A percentile compares a stretch with the other conserved stretches of the same genome.
Evolutionary conservation across 2,797 vertebrate species (phyloP).

Genomic region (Tauraco hartlaubi): DNA sequence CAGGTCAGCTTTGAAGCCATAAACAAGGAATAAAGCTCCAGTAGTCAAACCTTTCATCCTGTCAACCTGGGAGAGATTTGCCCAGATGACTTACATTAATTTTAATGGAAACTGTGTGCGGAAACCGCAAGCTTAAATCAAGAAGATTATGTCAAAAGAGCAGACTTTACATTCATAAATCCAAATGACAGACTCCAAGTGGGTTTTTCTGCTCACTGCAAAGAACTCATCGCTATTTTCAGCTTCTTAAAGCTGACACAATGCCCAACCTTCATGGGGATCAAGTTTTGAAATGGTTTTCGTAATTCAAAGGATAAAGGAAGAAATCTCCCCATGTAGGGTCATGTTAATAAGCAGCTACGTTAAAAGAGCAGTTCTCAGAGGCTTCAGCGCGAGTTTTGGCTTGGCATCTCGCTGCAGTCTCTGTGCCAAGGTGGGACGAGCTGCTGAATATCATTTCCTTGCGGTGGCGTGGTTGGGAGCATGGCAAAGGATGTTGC

Average conservation of each 20-base stretch:
- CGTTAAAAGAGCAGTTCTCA: constrained; percentile 19
- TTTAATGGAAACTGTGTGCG: constrained; percentile 33
- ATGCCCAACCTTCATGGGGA: neutral
- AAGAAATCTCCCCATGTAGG: constrained; percentile 1
- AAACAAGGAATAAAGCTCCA: neutral
- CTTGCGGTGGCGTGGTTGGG: constrained; percentile 26
- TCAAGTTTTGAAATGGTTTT: constrained; percentile 40
- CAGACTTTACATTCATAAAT: constrained; percentile 28
- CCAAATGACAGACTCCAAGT: constrained; percentile 37
- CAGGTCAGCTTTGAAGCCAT: neutral
- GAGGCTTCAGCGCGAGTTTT: constrained; percentile 49
- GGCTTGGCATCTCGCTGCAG: constrained; percentile 9
- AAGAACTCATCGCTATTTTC: constrained; percentile 27
- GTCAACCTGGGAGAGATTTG: constrained; percentile 40
- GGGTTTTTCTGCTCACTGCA: constrained; percentile 17
- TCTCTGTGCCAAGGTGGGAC: constrained; percentile 30
- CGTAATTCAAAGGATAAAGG: constrained; percentile 25
- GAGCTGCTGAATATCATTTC: neutral
- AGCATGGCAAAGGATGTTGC: constrained; percentile 6
- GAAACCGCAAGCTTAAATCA: constrained; percentile 55
- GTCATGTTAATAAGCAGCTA: constrained; percentile 49
- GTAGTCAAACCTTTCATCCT: neutral
- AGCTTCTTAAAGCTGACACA: constrained; percentile 11
- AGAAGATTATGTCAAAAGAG: constrained; percentile 38
- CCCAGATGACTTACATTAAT: constrained; percentile 44